A percentile compares a stretch with the other conserved stretches of the same genome.
Conservation (phyloP, 1,140 invertebrate species). For the Leptinotarsa lineolata region DNA sequence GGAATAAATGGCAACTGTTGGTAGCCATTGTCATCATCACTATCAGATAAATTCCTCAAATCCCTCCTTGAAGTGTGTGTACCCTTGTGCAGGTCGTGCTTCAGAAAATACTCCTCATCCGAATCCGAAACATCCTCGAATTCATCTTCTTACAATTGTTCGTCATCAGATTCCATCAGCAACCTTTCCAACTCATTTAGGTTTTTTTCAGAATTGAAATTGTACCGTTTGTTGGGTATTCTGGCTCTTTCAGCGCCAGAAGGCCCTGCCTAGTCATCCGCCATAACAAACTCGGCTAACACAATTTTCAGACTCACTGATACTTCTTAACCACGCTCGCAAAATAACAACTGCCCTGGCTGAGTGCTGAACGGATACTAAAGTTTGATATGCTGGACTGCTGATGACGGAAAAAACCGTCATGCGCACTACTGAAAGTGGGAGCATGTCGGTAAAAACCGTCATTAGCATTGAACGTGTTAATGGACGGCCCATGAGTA, state of each 20-base stretch:
- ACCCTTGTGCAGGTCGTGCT: background rate
- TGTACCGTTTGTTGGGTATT: background rate
- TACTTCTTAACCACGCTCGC: background rate
- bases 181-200: background rate
- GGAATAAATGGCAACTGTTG: background rate
- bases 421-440: background rate
- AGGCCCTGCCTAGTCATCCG: background rate
- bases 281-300: background rate
- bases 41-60: background rate
- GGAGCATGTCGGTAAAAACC: background rate
- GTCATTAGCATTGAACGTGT: background rate
- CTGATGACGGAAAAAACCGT: background rate
- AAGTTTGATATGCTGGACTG: background rate
- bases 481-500: too few species aligned
- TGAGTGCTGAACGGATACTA: background rate
- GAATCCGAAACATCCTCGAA: background rate
- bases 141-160: background rate
- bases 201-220: background rate
- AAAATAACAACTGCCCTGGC: background rate
- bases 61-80: background rate
- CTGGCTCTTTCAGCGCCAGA: background rate
- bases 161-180: background rate
- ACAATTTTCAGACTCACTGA: background rate
- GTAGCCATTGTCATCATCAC: constrained; percentile 5
- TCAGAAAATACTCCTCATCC: background rate